Conservation (phyloP, 2,113 vertebrate genomes). For the Leucopternis melanops region DNA sequence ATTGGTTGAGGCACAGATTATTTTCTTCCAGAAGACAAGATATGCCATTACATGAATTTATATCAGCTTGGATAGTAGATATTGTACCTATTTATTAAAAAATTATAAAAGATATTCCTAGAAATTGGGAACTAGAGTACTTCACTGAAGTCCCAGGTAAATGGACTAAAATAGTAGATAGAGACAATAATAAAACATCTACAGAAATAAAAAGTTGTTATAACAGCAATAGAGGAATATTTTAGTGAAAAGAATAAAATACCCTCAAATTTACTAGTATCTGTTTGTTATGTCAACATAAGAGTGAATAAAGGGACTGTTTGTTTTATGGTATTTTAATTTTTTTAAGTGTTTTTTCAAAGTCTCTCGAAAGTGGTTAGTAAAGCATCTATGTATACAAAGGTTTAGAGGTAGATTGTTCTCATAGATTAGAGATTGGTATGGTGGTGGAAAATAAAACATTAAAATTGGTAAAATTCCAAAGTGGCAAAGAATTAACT, state of each 20-base stretch:
- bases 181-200: neutral
- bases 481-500: neutral
- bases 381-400: neutral
- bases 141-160: neutral
- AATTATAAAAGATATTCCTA: neutral
- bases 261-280: neutral
- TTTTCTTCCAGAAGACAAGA: neutral
- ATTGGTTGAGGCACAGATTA: neutral
- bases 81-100: neutral
- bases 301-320: neutral
- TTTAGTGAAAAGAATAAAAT: neutral
- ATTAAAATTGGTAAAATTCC: neutral
- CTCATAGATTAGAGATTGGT: neutral
- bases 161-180: neutral
- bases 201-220: neutral
- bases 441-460: neutral
- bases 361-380: neutral
- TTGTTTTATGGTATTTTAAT: neutral
- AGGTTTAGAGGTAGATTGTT: neutral
- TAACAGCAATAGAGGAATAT: neutral
- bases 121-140: neutral
- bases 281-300: neutral
- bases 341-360: neutral
- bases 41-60: neutral
- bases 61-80: neutral